Evolutionary conservation across 2,113 vertebrate species (phyloP).

Genomic region (Sprattus sprattus): DNA sequence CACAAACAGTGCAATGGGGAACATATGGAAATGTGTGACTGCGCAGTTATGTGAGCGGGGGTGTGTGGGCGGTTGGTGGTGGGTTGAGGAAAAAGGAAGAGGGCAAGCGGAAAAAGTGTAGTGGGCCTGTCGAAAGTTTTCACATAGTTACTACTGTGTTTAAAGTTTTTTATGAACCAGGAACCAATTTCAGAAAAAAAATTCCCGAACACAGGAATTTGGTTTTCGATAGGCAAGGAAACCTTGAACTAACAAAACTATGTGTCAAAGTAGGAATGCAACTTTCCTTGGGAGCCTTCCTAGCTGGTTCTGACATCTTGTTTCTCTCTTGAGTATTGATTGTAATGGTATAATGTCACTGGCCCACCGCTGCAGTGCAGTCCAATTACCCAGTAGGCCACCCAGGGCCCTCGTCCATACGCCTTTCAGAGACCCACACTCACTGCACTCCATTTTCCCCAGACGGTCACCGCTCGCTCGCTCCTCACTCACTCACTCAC

Average conservation of each 20-base stretch:
- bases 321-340: constrained; percentile 52
- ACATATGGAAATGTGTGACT: not conserved
- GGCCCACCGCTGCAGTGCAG: constrained; percentile 61
- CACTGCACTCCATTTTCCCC: constrained; percentile 29
- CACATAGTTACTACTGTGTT: not conserved
- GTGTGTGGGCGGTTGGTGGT: not conserved
- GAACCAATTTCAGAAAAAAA: not conserved
- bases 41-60: not conserved
- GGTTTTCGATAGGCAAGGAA: not conserved
- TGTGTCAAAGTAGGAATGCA: constrained; percentile 9
- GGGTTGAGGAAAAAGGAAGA: not conserved
- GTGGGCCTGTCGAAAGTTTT: not conserved
- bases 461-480: constrained; percentile 1
- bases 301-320: constrained; percentile 28
- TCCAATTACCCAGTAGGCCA: constrained; percentile 43
- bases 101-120: not conserved
- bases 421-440: constrained; percentile 19
- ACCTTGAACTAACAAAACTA: not conserved
- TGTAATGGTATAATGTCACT: constrained; percentile 60
- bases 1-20: not conserved
- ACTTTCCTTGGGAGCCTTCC: constrained; percentile 7
- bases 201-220: not conserved
- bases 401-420: constrained; percentile 22
- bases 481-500: constrained; percentile 24
- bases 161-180: not conserved